Conservation (phyloP, 2,113 vertebrate genomes). For the Formicarius rufipectus region DNA sequence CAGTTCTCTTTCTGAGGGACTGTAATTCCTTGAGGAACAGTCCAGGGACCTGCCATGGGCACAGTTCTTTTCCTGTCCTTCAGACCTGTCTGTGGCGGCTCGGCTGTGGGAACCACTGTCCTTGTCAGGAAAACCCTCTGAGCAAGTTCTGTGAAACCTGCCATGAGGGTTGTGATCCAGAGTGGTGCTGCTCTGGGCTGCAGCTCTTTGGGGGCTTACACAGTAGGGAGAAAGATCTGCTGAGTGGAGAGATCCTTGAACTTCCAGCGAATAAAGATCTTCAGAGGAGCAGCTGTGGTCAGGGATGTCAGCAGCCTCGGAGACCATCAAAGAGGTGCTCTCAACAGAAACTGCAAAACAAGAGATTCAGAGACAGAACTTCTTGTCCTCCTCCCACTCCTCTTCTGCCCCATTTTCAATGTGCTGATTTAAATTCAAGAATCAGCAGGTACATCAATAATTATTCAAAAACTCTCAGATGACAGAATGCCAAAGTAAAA, state of each 20-base stretch:
- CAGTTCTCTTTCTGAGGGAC: conserved; percentile 74
- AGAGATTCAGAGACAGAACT: neutral
- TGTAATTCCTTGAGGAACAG: conserved; percentile 79
- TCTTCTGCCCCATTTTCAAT: neutral
- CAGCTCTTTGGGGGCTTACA: conserved; percentile 64
- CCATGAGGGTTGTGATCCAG: conserved; percentile 70
- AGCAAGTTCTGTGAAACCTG: conserved; percentile 51
- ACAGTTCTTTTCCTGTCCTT: conserved; percentile 69
- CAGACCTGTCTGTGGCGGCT: conserved; percentile 56
- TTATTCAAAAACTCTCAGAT: neutral
- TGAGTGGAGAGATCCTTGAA: conserved; percentile 78
- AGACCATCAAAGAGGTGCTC: conserved; percentile 82
- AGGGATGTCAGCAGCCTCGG: conserved; percentile 78
- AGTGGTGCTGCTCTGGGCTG: conserved; percentile 74
- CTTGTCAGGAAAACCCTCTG: conserved; percentile 58
- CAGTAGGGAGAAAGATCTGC: conserved; percentile 79
- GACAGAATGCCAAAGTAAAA: neutral
- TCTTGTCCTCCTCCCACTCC: too few species aligned
- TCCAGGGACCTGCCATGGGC: conserved; percentile 64
- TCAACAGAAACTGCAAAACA: conserved; percentile 80
- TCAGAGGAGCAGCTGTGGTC: conserved; percentile 83
- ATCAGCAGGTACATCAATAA: neutral
- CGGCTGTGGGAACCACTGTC: conserved; percentile 60
- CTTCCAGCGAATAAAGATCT: conserved; percentile 86
- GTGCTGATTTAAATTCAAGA: neutral